Evolutionary conservation across 2,797 vertebrate genomes (phyloP), one percentile per base, ranked within the genome.

Genomic region (Australoheros facetus): DNA sequence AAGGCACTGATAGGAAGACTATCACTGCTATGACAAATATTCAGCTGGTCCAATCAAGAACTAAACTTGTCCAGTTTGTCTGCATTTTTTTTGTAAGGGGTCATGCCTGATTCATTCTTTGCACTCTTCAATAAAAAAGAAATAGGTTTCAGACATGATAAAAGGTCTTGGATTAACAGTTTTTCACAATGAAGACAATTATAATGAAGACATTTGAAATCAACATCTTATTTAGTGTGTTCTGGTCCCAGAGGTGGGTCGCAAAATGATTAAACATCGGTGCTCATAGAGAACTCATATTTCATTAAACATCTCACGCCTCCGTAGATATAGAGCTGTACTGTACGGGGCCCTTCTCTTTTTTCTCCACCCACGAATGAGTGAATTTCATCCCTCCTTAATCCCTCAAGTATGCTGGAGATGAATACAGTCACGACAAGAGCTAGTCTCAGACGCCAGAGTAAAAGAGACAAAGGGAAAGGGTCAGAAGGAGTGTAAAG

Each of bases 371-470:
- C 86, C 86, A 88, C 86, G 73, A 94, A 93, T 86, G 88, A 94
- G 91, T 87, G 91, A 93, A 94, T 95, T 94, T 95, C 89, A 95
- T 95, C 93, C 93, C 88, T 90, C 89, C 92, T 93, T 96, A 95
- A 96, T 96, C 94, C 94, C 91, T 83, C 83, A 95, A 95, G 92
- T 95, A 96, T 95, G 94, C 93, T 88, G 93, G 73, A 93, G 93
- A 95, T 93, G 92, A 94, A 95, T 90, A 95, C 77, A 94, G 94
- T 94, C 93, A 94, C 87, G 89, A 88, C 91, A 93, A 84, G 88
- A 79, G 13, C 78, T 74, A 85, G 73, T 81, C 79, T 87, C 77
- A 89, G 85, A 90, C 66, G 56, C 83, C 87, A 77, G 88, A 73
- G 77, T 17, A 56, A 60, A 71, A 82, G 62, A 84, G 57, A 62